These are phyloP conservation scores for Butorides virescens DNA, from an alignment of 2,113 vertebrate species.

Conservation along the genomic window DNA sequence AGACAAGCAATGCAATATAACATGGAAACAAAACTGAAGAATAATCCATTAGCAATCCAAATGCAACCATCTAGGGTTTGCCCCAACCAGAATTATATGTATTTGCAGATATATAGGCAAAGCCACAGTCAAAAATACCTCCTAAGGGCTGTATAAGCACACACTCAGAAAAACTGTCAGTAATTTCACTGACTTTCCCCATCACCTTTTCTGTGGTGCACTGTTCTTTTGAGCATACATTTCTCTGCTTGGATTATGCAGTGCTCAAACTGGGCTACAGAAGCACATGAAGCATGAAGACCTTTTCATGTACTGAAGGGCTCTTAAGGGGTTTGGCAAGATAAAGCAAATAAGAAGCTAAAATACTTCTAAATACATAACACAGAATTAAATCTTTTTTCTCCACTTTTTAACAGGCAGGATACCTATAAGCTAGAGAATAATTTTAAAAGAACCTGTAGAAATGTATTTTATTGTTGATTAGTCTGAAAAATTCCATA, in stretches of 20 bases:
- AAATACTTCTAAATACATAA: background rate
- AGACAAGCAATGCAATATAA: background rate
- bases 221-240: background rate
- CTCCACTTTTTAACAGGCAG: background rate
- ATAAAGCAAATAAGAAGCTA: background rate
- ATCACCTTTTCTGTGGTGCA: background rate
- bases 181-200: background rate
- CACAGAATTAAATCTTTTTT: background rate
- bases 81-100: background rate
- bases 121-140: background rate
- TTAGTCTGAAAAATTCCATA: background rate
- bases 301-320: background rate
- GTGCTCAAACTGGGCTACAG: background rate
- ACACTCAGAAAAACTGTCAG: background rate
- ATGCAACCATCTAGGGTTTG: background rate
- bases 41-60: background rate
- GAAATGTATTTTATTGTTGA: background rate
- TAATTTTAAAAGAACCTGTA: background rate
- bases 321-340: background rate
- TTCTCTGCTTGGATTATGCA: background rate
- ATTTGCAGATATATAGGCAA: background rate
- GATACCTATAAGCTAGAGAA: background rate
- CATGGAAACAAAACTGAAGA: background rate
- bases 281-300: background rate
- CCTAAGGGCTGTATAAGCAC: background rate